Conservation (phyloP, 2,113 vertebrate genomes). For the Tor tambroides region DNA sequence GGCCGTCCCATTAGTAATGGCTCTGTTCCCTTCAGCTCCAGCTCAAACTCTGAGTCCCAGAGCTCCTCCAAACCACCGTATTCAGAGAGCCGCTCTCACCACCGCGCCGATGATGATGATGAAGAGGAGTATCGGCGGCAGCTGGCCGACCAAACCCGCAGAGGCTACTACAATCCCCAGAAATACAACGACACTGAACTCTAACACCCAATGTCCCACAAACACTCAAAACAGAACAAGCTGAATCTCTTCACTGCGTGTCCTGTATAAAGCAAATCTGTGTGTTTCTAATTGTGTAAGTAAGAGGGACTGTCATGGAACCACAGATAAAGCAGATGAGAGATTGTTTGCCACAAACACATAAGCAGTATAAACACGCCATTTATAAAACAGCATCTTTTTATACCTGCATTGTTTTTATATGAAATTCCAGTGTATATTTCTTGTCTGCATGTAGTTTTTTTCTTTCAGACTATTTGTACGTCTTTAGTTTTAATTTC, state of each 20-base stretch:
- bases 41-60: slow-evolving; percentile 86
- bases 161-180: slow-evolving; percentile 85
- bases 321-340: neutral
- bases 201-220: slow-evolving; percentile 65
- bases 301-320: neutral
- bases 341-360: neutral
- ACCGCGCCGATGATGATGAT: slow-evolving; percentile 70
- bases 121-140: slow-evolving; percentile 89
- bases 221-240: neutral
- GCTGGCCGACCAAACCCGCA: slow-evolving; percentile 84
- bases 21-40: slow-evolving; percentile 62
- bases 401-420: slow-evolving; percentile 59
- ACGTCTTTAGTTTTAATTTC: neutral
- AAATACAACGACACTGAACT: slow-evolving; percentile 96
- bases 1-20: neutral
- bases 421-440: slow-evolving; percentile 40
- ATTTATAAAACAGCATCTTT: neutral
- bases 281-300: neutral
- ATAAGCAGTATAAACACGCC: neutral
- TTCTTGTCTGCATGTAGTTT: neutral
- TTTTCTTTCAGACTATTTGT: slow-evolving; percentile 2
- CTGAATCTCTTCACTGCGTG: neutral
- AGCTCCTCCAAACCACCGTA: slow-evolving; percentile 73
- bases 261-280: neutral
- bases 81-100: slow-evolving; percentile 72